Percentiles rank a stretch among this genome's conserved stretches.
Conservation (phyloP, 2,888 invertebrate genomes). For the Clanis bilineata region DNA sequence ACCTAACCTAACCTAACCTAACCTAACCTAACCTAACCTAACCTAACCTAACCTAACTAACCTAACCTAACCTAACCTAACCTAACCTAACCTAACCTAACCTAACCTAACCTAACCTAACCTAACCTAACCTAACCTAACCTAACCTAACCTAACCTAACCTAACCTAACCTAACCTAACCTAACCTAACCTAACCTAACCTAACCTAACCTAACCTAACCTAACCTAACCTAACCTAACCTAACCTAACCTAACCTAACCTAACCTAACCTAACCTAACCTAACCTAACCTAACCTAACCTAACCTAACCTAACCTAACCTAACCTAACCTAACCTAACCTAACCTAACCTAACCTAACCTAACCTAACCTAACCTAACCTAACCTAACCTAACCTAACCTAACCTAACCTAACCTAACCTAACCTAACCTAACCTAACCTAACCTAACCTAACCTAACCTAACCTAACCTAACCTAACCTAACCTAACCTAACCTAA, state of each 20-base stretch:
- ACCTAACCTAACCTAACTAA: constrained; percentile 13
- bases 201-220: too few relatives aligned
- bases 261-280: constrained; percentile 34
- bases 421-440: constrained; percentile 23
- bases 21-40: constrained; percentile 25
- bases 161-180: too few relatives aligned
- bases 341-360: constrained; percentile 22
- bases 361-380: constrained; percentile 25
- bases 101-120: constrained; percentile 17
- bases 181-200: too few relatives aligned
- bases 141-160: constrained; percentile 3
- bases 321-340: constrained; percentile 29
- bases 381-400: constrained; percentile 16
- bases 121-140: constrained; percentile 21
- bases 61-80: too few relatives aligned
- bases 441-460: constrained; percentile 20
- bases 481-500: constrained; percentile 33
- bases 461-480: constrained; percentile 29
- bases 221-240: constrained; percentile 25
- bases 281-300: constrained; percentile 32
- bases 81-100: too few relatives aligned
- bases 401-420: constrained; percentile 22
- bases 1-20: constrained; percentile 3
- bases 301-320: constrained; percentile 31
- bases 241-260: constrained; percentile 16